Evolutionary conservation across 1,140 invertebrate genomes (phyloP).

Genomic region (Heterodera carotae): DNA sequence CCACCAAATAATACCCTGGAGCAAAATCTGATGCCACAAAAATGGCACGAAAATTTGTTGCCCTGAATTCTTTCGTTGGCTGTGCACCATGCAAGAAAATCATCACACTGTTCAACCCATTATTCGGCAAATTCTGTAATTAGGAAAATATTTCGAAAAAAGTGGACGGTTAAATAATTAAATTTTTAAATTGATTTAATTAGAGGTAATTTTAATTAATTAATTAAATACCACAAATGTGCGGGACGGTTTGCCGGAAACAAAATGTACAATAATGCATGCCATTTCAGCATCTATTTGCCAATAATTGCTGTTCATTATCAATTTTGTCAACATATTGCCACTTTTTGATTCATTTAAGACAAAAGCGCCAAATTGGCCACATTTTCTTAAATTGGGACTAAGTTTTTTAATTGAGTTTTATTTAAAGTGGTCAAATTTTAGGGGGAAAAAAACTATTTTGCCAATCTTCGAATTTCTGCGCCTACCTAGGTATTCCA

Average conservation of each 20-base stretch:
- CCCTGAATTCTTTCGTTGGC: background rate
- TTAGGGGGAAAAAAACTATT: no score
- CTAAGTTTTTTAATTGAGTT: background rate
- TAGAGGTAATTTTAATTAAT: background rate
- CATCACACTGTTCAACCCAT: background rate
- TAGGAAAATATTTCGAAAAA: no score
- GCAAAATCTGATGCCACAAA: background rate
- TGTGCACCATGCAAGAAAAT: background rate
- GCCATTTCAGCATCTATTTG: background rate
- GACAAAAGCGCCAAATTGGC: background rate
- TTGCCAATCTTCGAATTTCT: no score
- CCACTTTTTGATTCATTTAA: background rate
- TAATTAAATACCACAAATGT: background rate
- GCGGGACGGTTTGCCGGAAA: background rate
- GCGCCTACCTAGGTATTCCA: no score
- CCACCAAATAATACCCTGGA: background rate
- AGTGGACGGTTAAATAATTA: background rate
- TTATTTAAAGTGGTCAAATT: no score
- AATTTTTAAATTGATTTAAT: background rate
- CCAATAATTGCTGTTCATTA: background rate
- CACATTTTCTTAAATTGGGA: background rate
- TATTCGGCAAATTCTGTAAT: background rate
- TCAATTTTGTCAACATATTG: background rate
- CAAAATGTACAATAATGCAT: background rate
- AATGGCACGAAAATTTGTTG: background rate